Percentiles rank a stretch among this genome's conserved stretches.
phyloP scores from a whole-genome alignment of 1,140 invertebrate species.

The Eufriesea mexicana region DNA sequence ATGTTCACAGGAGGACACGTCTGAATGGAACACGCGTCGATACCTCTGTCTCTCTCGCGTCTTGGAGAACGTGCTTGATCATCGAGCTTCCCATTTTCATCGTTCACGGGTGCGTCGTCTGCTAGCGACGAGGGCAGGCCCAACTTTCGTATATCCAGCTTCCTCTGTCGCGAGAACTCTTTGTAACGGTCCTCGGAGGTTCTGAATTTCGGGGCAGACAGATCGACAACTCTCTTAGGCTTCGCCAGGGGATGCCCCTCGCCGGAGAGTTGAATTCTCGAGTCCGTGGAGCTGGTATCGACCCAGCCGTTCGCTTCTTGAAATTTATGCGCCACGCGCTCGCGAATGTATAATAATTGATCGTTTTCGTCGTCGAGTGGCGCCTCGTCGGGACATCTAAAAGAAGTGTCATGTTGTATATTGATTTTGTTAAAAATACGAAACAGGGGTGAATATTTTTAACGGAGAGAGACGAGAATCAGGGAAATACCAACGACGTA shows the following conservation, averaged over 20 bases:
- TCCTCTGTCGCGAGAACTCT: background rate
- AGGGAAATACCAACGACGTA: background rate
- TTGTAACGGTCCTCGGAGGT: background rate
- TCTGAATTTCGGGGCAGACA: conserved; percentile 43
- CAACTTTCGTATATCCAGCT: background rate
- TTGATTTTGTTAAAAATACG: background rate
- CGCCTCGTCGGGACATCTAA: conserved; percentile 31
- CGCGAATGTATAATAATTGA: conserved; percentile 67
- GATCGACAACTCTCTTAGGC: conserved; percentile 15
- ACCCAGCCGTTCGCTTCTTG: conserved; percentile 59
- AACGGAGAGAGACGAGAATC: background rate
- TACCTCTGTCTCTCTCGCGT: background rate
- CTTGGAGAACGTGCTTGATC: rapidly evolving
- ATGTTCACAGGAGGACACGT: conserved; percentile 66
- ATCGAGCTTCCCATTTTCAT: background rate
- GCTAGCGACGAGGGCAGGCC: background rate
- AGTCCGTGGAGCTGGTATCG: background rate
- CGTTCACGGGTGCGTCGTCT: background rate
- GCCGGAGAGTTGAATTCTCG: background rate
- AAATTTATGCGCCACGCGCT: conserved; percentile 71
- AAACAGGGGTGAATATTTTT: background rate
- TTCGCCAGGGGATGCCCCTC: background rate
- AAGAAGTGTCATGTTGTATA: background rate
- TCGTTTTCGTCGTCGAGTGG: conserved; percentile 62
- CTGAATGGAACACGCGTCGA: conserved; percentile 45